phyloP scores from a whole-genome alignment of 2,888 invertebrate genomes.

The Alitta virens region DNA sequence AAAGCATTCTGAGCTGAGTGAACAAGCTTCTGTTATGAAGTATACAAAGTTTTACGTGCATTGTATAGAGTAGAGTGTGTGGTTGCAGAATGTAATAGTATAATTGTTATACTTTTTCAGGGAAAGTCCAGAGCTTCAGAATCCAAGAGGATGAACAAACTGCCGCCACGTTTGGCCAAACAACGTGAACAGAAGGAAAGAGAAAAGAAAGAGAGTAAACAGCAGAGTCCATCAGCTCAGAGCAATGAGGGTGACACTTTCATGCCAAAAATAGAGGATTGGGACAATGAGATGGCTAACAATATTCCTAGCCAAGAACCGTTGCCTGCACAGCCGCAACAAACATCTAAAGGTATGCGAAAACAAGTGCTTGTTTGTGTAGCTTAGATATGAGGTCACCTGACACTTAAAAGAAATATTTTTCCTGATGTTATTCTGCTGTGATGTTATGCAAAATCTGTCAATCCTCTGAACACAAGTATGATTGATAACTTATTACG shows the following conservation, averaged over 20 bases:
- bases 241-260: conserved; percentile 14
- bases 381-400: no score
- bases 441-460: no score
- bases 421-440: no score
- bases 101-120: background rate
- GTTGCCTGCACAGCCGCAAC: background rate
- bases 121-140: conserved; percentile 29
- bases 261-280: conserved; percentile 55
- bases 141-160: conserved; percentile 63
- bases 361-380: no score
- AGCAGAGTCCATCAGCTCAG: conserved; percentile 6
- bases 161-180: conserved; percentile 77
- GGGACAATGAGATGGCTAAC: conserved; percentile 56
- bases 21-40: no score
- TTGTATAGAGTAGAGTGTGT: background rate
- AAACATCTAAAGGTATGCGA: background rate
- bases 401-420: no score
- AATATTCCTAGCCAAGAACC: conserved; percentile 38
- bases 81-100: background rate
- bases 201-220: conserved; percentile 37
- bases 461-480: no score
- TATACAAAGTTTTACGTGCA: background rate
- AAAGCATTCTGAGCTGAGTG: background rate
- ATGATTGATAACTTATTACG: no score
- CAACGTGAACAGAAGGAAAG: conserved; percentile 65